phyloP scores from a whole-genome alignment of 2,113 vertebrate species.

The Acrocephalus kingi region DNA sequence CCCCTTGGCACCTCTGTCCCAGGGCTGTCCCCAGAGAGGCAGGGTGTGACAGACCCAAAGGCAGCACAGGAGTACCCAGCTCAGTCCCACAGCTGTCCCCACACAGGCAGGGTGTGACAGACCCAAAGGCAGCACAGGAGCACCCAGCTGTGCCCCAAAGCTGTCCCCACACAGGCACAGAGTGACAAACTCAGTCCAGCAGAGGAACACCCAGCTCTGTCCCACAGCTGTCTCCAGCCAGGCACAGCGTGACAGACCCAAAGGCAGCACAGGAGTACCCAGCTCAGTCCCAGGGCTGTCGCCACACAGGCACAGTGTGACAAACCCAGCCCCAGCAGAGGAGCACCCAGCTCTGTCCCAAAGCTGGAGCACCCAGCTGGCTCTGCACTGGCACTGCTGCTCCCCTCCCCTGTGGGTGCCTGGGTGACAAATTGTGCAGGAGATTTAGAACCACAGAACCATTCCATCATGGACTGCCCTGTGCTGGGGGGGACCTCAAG shows the following conservation, averaged over 20 bases:
- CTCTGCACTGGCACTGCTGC: background rate
- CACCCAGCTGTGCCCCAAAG: too few species aligned
- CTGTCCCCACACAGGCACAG: too few species aligned
- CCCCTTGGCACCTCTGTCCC: background rate
- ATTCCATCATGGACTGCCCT: rapidly evolving
- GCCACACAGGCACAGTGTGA: too few species aligned
- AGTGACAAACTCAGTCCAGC: background rate
- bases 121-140: too few species aligned
- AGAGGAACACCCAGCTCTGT: too few species aligned
- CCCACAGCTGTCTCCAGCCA: background rate
- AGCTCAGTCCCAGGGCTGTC: background rate
- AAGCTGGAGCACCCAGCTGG: background rate
- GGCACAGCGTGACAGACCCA: too few species aligned
- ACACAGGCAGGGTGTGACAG: too few species aligned
- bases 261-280: too few species aligned
- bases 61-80: background rate
- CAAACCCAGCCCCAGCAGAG: background rate
- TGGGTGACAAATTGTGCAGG: background rate
- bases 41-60: background rate
- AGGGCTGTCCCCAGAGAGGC: too few species aligned
- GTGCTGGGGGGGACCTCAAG: rapidly evolving
- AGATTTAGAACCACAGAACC: background rate
- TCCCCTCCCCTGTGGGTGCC: background rate
- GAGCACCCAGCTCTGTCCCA: too few species aligned
- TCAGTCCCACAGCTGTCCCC: background rate